Evolutionary conservation across 2,888 invertebrate species (phyloP).

Genomic region (Rapana venosa): DNA sequence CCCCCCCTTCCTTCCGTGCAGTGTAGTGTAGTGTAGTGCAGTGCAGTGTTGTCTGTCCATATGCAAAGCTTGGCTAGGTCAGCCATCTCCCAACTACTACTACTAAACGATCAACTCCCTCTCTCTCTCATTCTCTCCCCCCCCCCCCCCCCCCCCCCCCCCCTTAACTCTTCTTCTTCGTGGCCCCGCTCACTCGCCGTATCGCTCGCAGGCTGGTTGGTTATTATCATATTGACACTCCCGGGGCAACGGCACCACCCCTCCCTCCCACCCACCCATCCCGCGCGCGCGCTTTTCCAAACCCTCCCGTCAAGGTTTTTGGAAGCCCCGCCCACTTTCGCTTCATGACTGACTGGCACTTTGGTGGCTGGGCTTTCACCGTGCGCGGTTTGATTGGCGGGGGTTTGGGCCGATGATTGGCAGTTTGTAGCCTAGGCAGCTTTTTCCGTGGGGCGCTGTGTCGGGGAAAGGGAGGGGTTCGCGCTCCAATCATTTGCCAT

Average conservation of each 20-base stretch:
- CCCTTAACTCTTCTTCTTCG: neutral
- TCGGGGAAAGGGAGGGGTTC: slow-evolving; percentile 53
- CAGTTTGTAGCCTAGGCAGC: slow-evolving; percentile 53
- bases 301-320: too few species aligned
- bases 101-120: too few species aligned
- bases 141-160: too few species aligned
- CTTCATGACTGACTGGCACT: neutral
- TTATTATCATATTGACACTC: slow-evolving; percentile 40
- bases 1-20: too few species aligned
- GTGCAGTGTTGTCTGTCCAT: too few species aligned
- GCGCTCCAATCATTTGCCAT: slow-evolving; percentile 60
- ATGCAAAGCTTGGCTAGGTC: neutral
- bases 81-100: neutral
- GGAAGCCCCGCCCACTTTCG: slow-evolving; percentile 12
- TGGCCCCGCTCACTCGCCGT: slow-evolving; percentile 31
- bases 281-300: neutral
- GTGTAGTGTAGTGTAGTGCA: too few species aligned
- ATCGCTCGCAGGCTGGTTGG: slow-evolving; percentile 41
- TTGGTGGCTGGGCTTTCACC: neutral
- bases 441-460: slow-evolving; percentile 1
- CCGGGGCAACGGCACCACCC: neutral
- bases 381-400: slow-evolving; percentile 40
- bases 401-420: slow-evolving; percentile 51
- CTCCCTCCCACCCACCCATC: neutral
- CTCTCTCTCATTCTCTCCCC: too few species aligned